phyloP scores from a whole-genome alignment of 1,140 invertebrate genomes.

The Cardiocondyla obscurior region DNA sequence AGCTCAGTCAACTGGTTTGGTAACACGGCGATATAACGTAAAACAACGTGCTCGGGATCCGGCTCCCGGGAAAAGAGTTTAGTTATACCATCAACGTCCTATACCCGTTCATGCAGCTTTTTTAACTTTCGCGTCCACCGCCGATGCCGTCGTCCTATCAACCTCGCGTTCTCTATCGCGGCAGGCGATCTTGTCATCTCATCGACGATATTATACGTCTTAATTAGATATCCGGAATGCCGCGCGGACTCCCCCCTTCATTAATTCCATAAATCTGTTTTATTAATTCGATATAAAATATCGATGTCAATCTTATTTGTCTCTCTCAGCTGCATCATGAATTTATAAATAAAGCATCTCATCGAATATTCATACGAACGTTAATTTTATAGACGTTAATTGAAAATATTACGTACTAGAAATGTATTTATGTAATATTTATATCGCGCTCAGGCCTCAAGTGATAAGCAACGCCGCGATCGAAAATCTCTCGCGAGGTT shows the following conservation, averaged over 20 bases:
- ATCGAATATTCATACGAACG: no score
- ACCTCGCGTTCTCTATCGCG: not conserved
- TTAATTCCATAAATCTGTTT: not conserved
- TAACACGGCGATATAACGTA: not conserved
- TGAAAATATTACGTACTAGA: not conserved
- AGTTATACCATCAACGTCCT: not conserved
- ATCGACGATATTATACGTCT: not conserved
- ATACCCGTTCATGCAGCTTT: not conserved
- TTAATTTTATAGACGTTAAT: not conserved
- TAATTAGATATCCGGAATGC: not conserved
- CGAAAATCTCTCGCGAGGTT: not conserved
- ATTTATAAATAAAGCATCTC: no score
- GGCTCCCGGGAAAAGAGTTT: not conserved
- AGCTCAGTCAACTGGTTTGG: constrained; percentile 59
- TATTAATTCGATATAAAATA: not conserved
- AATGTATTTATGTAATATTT: no score
- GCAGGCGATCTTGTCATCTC: not conserved
- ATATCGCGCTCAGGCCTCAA: not conserved
- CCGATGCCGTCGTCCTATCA: constrained; percentile 3
- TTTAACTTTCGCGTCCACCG: not conserved
- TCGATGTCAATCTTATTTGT: not conserved
- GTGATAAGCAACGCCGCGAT: not conserved
- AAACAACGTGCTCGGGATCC: constrained; percentile 25
- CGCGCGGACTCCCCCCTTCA: not conserved
- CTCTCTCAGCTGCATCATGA: no score